phyloP scores from a whole-genome alignment of 1,140 invertebrate genomes.

The Pseudomyrmex gracilis region DNA sequence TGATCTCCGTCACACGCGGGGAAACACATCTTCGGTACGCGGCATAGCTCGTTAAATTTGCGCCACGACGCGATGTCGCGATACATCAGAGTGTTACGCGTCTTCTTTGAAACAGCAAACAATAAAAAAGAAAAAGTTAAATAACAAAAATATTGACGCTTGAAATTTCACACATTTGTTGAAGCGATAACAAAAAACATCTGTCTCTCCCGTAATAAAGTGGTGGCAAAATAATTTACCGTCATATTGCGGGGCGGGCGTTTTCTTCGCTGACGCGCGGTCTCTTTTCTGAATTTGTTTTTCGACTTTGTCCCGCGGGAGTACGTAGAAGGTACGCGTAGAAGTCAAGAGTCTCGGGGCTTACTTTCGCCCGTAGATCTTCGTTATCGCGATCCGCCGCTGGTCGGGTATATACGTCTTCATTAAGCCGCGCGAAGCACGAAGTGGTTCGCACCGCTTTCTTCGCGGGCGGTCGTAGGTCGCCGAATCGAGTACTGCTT shows the following conservation, averaged over 20 bases:
- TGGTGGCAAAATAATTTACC: slow-evolving; percentile 10
- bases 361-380: slow-evolving; percentile 76
- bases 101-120: no score
- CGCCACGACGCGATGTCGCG: slow-evolving; percentile 6
- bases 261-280: background rate
- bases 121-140: no score
- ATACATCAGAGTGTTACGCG: background rate
- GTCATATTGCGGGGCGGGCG: background rate
- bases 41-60: slow-evolving; percentile 23
- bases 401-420: slow-evolving; percentile 71
- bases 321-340: slow-evolving; percentile 7
- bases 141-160: background rate
- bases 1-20: no score
- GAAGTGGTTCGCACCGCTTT: slow-evolving; percentile 42
- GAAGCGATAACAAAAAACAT: slow-evolving; percentile 3
- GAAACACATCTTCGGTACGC: background rate
- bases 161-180: background rate
- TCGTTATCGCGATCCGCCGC: slow-evolving; percentile 73
- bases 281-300: slow-evolving; percentile 12
- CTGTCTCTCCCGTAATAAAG: background rate
- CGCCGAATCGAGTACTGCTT: slow-evolving; percentile 53
- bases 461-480: slow-evolving; percentile 69
- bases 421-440: slow-evolving; percentile 64
- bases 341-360: slow-evolving; percentile 40
- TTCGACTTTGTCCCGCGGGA: slow-evolving; percentile 40